A percentile compares a stretch with the other conserved stretches of the same genome.
Evolutionary conservation across 2,888 invertebrate genomes (phyloP).

Genomic region (Chromoteleia sp.): DNA sequence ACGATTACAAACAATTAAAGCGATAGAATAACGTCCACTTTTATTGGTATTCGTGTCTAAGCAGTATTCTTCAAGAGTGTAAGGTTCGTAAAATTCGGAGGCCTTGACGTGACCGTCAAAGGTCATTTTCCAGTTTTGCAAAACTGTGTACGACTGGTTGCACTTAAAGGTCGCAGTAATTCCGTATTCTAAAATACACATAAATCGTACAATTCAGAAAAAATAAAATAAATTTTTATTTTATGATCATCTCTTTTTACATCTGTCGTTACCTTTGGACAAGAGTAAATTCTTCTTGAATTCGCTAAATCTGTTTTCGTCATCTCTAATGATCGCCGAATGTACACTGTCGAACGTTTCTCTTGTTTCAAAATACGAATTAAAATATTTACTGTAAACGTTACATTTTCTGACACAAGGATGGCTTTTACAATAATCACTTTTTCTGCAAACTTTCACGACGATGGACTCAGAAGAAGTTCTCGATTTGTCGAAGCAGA

Average conservation of each 20-base stretch:
- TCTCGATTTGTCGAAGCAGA: slow-evolving; percentile 6
- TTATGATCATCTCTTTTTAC: no score
- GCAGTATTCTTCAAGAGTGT: slow-evolving; percentile 1
- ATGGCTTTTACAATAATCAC: slow-evolving; percentile 17
- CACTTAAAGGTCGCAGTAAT: not conserved
- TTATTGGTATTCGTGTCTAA: not conserved
- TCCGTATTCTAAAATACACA: slow-evolving; percentile 8
- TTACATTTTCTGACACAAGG: slow-evolving; percentile 27
- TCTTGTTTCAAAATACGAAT: slow-evolving; percentile 9
- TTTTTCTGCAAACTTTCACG: slow-evolving; percentile 12
- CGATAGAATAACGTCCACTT: not conserved
- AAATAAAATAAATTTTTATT: no score
- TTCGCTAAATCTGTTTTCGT: slow-evolving; percentile 1
- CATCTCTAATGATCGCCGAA: slow-evolving; percentile 21
- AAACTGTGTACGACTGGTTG: not conserved
- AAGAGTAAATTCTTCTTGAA: slow-evolving; percentile 15
- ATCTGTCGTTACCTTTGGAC: not conserved
- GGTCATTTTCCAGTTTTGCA: not conserved
- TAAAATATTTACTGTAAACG: not conserved
- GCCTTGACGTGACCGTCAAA: not conserved
- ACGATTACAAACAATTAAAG: not conserved
- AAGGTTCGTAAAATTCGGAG: slow-evolving; percentile 4
- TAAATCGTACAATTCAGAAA: no score
- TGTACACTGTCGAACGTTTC: slow-evolving; percentile 29
- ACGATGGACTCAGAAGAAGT: not conserved